Base-by-base conservation (phyloP, 2,888 invertebrate species). In the Melipona beecheii region DNA sequence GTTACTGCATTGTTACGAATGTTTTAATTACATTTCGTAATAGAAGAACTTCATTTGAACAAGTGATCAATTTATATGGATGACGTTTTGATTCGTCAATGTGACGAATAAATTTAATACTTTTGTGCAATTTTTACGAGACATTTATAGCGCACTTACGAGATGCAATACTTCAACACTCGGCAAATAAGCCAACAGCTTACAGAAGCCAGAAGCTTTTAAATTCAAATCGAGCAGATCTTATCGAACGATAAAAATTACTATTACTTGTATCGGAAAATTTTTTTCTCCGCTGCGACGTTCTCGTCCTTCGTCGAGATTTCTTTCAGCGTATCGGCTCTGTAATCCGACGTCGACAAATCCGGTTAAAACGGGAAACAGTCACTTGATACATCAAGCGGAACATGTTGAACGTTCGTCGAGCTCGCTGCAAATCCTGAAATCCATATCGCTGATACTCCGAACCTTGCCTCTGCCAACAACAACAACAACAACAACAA, bases 351-450 rank as follows among this genome's bases (percentile, higher is more conserved):
- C 65, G 75, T 75, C 52, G 73, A 60, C 31, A 73, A 73, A 73
- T 78, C 79, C 75, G 64, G 49, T 79, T 75, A 69, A 70, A 75
- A 75, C 49, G 78, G 9, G 64, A 79, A 79, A 75, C 54, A 69
- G 75, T 69, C 79, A 56, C 75, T 70, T 75, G 70, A 69, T 75
- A 69, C 74, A 65, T 68, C 58, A 64, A 75, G 69, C 64, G 43
- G 62, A 75, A 56, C 69, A 50, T 64, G 49, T 27, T 56, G 78
- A 54, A 69, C 69, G 52, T 66, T 73, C 36, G 73, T 73, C 62
- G 31, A 31, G 64, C 64, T 75, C 49, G 9, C 49, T 64, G n/a
- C 21, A 70, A 79, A 79, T 79, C 79, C 69, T 15, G 19, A 62
- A 70, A 70, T 75, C 73, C 60, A 73, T 73, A 73, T 78, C 60